phyloP scores from a whole-genome alignment of 2,113 vertebrate genomes.

The Perccottus glenii region DNA sequence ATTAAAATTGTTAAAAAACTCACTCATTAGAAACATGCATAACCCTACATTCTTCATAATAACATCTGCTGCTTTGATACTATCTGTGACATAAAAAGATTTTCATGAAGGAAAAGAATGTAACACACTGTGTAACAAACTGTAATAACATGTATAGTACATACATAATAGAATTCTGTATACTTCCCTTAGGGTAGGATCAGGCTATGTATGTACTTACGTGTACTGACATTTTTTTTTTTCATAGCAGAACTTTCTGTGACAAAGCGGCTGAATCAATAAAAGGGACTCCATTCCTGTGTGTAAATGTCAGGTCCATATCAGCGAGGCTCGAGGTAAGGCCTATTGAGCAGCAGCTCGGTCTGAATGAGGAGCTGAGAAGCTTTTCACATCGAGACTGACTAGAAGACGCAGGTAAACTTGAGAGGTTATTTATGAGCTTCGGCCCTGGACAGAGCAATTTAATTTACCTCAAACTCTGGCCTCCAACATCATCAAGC shows the following conservation, averaged over 20 bases:
- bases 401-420: slow-evolving; percentile 35
- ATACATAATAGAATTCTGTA: too few relatives aligned
- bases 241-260: slow-evolving; percentile 2
- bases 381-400: too few relatives aligned
- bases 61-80: too few relatives aligned
- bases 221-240: slow-evolving; percentile 12
- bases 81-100: too few relatives aligned
- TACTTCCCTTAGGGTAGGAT: too few relatives aligned
- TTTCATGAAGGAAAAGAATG: too few relatives aligned
- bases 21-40: too few relatives aligned
- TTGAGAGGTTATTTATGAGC: slow-evolving; percentile 27
- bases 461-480: slow-evolving; percentile 20
- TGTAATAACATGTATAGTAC: too few relatives aligned
- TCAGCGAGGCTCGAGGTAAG: slow-evolving; percentile 21
- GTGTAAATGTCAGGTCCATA: slow-evolving; percentile 18
- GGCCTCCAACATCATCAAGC: background rate
- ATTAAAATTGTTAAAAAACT: too few relatives aligned
- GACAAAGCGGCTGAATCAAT: slow-evolving; percentile 27
- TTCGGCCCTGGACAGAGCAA: slow-evolving; percentile 10
- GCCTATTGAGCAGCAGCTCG: slow-evolving; percentile 19
- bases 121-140: too few relatives aligned
- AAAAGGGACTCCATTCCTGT: slow-evolving; percentile 3
- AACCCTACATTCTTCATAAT: too few relatives aligned
- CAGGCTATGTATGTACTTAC: background rate
- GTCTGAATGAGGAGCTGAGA: slow-evolving; percentile 6